These are phyloP conservation scores for Boulengeromyrus knoepffleri DNA, from an alignment of 2,113 vertebrate species.

Conservation along the genomic window DNA sequence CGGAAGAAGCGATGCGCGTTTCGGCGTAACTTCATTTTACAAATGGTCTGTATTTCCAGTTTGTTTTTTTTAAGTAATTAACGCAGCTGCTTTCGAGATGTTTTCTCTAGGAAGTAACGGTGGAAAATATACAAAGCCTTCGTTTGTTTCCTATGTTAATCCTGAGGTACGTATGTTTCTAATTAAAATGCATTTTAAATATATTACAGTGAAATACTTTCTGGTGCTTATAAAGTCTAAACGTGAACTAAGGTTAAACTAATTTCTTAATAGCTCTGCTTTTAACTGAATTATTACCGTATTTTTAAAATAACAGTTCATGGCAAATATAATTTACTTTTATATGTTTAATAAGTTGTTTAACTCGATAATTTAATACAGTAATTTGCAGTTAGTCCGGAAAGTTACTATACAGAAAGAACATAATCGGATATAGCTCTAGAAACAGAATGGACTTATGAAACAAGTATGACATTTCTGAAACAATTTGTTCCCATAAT, in stretches of 20 bases:
- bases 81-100: conserved; percentile 30
- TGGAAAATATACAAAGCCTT: conserved; percentile 59
- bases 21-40: conserved; percentile 14
- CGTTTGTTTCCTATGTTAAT: conserved; percentile 74
- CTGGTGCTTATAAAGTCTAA: not conserved
- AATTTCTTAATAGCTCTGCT: not conserved
- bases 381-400: not conserved
- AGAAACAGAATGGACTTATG: not conserved
- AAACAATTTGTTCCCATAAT: not conserved
- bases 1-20: conserved; percentile 29
- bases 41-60: not conserved
- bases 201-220: not conserved
- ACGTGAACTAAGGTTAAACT: not conserved
- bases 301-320: not conserved
- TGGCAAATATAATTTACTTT: not conserved
- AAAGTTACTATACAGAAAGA: not conserved
- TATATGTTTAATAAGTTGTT: not conserved
- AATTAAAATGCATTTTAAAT: not conserved
- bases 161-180: conserved; percentile 60
- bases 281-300: not conserved
- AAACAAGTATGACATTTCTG: not conserved
- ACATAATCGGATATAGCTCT: not conserved
- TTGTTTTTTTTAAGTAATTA: not conserved
- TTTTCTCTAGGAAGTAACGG: conserved; percentile 50
- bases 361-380: not conserved